phyloP scores from a whole-genome alignment of 2,888 invertebrate genomes.

The Athalia circularis region DNA sequence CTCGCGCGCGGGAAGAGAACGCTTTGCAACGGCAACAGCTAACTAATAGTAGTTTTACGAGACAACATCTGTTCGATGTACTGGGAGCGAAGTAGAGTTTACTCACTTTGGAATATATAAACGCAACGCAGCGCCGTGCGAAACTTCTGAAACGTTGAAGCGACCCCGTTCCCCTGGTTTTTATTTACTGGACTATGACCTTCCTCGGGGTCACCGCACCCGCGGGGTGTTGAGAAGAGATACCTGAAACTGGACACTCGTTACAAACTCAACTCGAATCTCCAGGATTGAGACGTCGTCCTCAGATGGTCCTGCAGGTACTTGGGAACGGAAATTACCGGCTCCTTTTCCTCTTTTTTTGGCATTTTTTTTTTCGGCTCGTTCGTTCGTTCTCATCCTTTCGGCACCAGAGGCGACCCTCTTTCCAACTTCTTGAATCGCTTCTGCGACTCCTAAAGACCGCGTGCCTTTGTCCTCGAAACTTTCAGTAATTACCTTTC shows the following conservation, averaged over 20 bases:
- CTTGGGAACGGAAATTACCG: slow-evolving; percentile 32
- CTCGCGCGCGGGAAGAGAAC: background rate
- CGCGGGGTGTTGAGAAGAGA: slow-evolving; percentile 10
- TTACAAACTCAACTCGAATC: no score
- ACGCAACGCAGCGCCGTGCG: no score
- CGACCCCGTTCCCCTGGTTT: slow-evolving; percentile 26
- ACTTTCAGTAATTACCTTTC: slow-evolving; percentile 30
- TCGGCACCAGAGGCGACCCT: slow-evolving; percentile 23
- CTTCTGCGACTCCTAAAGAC: slow-evolving; percentile 13
- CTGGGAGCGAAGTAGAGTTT: background rate
- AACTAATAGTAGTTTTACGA: slow-evolving; percentile 13
- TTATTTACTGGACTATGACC: background rate
- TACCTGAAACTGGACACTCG: background rate
- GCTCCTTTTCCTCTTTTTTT: slow-evolving; percentile 49
- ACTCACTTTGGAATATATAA: no score
- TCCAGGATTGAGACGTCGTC: slow-evolving; percentile 36
- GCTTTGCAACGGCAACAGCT: background rate
- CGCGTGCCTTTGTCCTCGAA: slow-evolving; percentile 15
- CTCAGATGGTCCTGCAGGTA: background rate
- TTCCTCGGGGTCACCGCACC: slow-evolving; percentile 37
- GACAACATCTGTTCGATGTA: slow-evolving; percentile 34
- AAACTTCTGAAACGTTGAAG: background rate
- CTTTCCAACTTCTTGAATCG: slow-evolving; percentile 33
- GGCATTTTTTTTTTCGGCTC: slow-evolving; percentile 20
- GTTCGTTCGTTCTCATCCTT: slow-evolving; percentile 27